Base-by-base conservation (phyloP, 2,888 invertebrate species). In the Smittia aterrima region DNA sequence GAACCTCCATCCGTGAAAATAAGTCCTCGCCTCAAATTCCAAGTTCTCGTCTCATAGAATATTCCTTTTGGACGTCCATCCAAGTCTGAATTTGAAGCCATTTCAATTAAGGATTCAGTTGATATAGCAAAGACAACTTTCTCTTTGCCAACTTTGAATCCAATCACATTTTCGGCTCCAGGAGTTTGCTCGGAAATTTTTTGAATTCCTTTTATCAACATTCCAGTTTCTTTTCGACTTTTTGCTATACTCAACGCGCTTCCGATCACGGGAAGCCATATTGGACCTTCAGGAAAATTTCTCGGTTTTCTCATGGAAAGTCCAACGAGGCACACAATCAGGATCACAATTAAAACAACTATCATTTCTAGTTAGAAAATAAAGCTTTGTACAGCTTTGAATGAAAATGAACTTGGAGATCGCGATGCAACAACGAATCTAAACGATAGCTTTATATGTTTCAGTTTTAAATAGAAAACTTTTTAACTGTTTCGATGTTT, bases 281-380 rank as follows among this genome's bases (percentile, higher is more conserved):
- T 86, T 1, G 93, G 93, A 77, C 93, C 93, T 32, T 92, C 92
- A 6, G 93, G 93, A 80, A 89, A 93, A 77, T 89, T 89, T 75
- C 85, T 86, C 0, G 93, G 93, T 81, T 93, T 93, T 71, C 85
- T 84, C 4, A 89, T 87, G 77, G 90, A 89, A 79, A 88, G 81
- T 77, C 89, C 88, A 0, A 90, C 84, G 74, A 91, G 84, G 40
- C 91, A 1, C 1, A 32, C 13, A 16, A 72, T 18, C 22, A 62
- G 9, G 3, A 32, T 20, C 13, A 38, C 22, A 4, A 72, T 2
- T 16, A 38, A 13, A 2, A 40, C 13, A 1, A 40, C 9, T 0
- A 72, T 13, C 62, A 40, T 72, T 72, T 22, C n/a, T n/a, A n/a
- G n/a, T n/a, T n/a, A n/a, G n/a, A n/a, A n/a, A n/a, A n/a, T n/a